These are phyloP conservation scores for Cebidichthys violaceus DNA, from an alignment of 2,113 vertebrate species.

Conservation along the genomic window DNA sequence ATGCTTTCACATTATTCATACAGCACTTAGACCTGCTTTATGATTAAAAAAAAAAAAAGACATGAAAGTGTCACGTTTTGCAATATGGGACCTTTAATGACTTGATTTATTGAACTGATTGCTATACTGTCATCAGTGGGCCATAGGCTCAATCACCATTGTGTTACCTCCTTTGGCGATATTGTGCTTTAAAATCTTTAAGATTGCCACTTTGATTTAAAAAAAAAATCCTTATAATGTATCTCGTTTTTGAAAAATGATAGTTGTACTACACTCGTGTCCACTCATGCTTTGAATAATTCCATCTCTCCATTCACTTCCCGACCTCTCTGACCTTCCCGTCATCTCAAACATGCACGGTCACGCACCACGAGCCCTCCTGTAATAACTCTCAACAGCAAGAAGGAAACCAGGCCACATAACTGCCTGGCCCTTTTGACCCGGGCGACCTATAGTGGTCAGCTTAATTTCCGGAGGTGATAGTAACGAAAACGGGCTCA, in stretches of 20 bases:
- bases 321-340: constrained; percentile 52
- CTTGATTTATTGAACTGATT: not conserved
- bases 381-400: constrained; percentile 55
- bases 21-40: not conserved
- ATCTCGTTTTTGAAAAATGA: not conserved
- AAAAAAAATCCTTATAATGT: not conserved
- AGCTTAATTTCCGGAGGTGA: constrained; percentile 41
- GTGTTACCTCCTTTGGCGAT: not conserved
- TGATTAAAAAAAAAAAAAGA: not conserved
- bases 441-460: constrained; percentile 45
- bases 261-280: constrained; percentile 6
- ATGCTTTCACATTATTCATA: not conserved
- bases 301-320: constrained; percentile 33
- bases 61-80: not conserved
- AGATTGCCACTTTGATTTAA: not conserved
- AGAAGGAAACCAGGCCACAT: constrained; percentile 26
- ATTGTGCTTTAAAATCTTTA: not conserved
- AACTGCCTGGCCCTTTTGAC: constrained; percentile 62
- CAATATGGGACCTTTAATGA: not conserved
- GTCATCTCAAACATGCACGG: constrained; percentile 66
- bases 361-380: constrained; percentile 61
- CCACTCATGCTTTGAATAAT: constrained; percentile 38
- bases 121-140: not conserved
- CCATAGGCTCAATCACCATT: not conserved
- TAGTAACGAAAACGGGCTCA: constrained; percentile 57